Percentiles rank a stretch among this genome's conserved stretches.
Evolutionary conservation across 2,888 invertebrate genomes (phyloP).

Genomic region (Dione vanillae): DNA sequence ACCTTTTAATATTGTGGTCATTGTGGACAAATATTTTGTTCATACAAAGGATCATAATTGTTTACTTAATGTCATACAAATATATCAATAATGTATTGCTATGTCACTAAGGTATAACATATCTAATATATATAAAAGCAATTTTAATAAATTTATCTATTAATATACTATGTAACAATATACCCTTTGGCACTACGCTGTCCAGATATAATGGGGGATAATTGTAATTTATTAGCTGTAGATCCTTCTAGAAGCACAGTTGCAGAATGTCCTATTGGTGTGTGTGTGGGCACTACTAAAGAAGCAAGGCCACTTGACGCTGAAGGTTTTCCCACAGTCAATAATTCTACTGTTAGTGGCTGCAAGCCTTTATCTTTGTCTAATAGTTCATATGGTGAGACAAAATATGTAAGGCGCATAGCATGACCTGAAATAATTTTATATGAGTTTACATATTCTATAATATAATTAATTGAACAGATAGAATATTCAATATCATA

Average conservation of each 20-base stretch:
- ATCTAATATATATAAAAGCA: no score
- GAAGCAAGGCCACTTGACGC: slow-evolving; percentile 67
- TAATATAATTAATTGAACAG: neutral
- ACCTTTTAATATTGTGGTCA: no score
- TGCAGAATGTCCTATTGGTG: slow-evolving; percentile 92
- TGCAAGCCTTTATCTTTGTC: slow-evolving; percentile 90
- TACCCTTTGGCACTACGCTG: slow-evolving; percentile 90
- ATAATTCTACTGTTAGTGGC: slow-evolving; percentile 90
- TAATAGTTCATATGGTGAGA: slow-evolving; percentile 95
- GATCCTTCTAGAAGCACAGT: slow-evolving; percentile 96
- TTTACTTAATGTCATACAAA: no score
- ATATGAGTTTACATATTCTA: neutral
- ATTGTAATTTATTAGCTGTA: slow-evolving; percentile 92
- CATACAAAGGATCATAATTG: no score
- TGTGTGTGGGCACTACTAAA: slow-evolving; percentile 74
- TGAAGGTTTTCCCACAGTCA: slow-evolving; percentile 80
- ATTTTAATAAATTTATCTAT: no score
- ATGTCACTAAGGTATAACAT: no score
- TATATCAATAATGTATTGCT: no score
- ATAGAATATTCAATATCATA: no score
- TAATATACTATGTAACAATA: neutral
- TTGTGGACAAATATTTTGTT: no score
- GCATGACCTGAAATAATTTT: slow-evolving; percentile 88
- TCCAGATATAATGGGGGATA: slow-evolving; percentile 87
- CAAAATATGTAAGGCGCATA: slow-evolving; percentile 96